Percentiles rank a stretch among this genome's conserved stretches.
phyloP scores from a whole-genome alignment of 2,888 invertebrate species.

The Ophioninae sp. region DNA sequence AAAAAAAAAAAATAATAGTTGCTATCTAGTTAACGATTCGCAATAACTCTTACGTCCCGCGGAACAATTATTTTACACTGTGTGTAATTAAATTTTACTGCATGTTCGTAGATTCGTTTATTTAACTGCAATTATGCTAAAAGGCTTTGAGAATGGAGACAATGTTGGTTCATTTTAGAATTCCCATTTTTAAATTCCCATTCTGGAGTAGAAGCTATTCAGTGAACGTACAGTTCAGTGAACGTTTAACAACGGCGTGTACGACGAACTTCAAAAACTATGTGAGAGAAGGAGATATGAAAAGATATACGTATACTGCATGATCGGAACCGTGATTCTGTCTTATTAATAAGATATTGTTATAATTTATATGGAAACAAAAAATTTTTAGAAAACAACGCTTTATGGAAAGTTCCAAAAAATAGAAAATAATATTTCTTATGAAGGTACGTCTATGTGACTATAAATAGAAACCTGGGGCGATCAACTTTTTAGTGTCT shows the following conservation, averaged over 20 bases:
- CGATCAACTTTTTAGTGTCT: too few relatives aligned
- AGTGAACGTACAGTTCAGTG: background rate
- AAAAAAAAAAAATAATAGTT: background rate
- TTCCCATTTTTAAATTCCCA: background rate
- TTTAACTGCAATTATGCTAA: background rate
- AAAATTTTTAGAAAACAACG: too few relatives aligned
- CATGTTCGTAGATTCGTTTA: background rate
- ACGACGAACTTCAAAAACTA: too few relatives aligned
- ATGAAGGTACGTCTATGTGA: too few relatives aligned
- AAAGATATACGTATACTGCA: too few relatives aligned
- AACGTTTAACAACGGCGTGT: background rate
- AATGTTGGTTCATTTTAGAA: background rate
- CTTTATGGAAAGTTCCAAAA: too few relatives aligned
- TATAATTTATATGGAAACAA: too few relatives aligned
- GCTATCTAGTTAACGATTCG: background rate
- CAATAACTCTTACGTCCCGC: background rate
- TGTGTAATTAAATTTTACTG: background rate
- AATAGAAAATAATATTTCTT: too few relatives aligned
- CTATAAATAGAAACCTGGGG: too few relatives aligned
- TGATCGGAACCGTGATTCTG: too few relatives aligned
- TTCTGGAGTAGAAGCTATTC: background rate
- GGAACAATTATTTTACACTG: background rate
- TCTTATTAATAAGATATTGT: too few relatives aligned
- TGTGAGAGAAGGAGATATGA: too few relatives aligned
- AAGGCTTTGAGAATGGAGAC: background rate